phyloP scores from a whole-genome alignment of 2,113 vertebrate species.

The Osmerus eperlanus region DNA sequence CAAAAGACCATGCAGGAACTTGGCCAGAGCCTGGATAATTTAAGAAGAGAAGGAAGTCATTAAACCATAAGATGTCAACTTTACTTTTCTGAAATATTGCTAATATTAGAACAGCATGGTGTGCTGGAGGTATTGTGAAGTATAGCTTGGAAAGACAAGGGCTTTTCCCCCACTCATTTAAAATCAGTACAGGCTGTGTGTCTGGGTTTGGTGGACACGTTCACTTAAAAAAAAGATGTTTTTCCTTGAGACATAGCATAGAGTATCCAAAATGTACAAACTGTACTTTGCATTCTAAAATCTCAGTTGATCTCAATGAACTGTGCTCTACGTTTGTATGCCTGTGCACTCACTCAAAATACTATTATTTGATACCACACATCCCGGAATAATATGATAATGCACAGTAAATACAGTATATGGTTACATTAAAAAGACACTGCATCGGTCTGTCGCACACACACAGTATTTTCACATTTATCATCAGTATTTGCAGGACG shows the following conservation, averaged over 20 bases:
- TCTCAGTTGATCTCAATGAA: too few relatives aligned
- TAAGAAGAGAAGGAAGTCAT: conserved; percentile 44
- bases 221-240: not conserved
- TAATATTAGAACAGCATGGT: conserved; percentile 45
- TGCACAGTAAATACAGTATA: too few relatives aligned
- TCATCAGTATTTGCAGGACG: too few relatives aligned
- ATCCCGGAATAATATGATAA: too few relatives aligned
- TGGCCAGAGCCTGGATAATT: conserved; percentile 26
- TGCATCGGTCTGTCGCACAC: too few relatives aligned
- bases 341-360: too few relatives aligned
- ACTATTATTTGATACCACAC: too few relatives aligned
- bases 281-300: too few relatives aligned
- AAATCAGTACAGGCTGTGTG: conserved; percentile 11
- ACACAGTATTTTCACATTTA: too few relatives aligned
- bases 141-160: conserved; percentile 14
- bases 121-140: conserved; percentile 16
- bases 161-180: conserved; percentile 1
- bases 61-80: conserved; percentile 43
- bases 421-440: too few relatives aligned
- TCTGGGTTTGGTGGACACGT: conserved; percentile 12
- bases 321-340: too few relatives aligned
- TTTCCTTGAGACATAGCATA: not conserved
- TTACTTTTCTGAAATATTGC: conserved; percentile 42
- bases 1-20: conserved; percentile 17
- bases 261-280: not conserved